Evolutionary conservation across 2,888 invertebrate species (phyloP), one percentile per base, ranked within the genome.

Genomic region (Crossocerus cetratus): DNA sequence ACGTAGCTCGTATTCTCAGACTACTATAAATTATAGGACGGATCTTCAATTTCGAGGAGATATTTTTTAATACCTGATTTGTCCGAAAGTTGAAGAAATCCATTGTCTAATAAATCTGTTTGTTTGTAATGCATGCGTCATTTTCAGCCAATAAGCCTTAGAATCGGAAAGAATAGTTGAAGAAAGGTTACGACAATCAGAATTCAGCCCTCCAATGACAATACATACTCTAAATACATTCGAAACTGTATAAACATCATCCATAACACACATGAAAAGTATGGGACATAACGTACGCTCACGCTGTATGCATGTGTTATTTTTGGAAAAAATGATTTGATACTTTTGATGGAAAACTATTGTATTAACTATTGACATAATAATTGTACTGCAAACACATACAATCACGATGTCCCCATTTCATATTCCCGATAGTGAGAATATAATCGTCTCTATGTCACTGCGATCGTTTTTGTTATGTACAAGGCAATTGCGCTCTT

Each of bases 401-500:
- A 49, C 13, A n/a, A n/a, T 76, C 65, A 58, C 21, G 68, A 74
- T 80, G 72, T 68, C 61, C 68, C 74, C 72, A 72, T 70, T 74
- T 81, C 75, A 60, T 66, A 67, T 59, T 63, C 55, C 62, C 69
- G 58, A 23, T 64, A 76, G 64, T 75, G 70, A 74, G 65, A 71
- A 74, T 80, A 78, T 62, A 63, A 80, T 77, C 70, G 59, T 59
- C 71, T 75, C 72, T 78, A 76, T 68, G 71, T 79, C 71, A 83
- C 71, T 74, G 77, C 69, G 76, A 77, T 81, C 82, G 81, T 76
- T 79, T 79, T 84, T 81, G 67, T 76, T 85, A 86, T 85, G 77
- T 86, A 86, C 86, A 86, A 81, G 79, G 78, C 83, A 79, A 79
- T 83, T 61, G 71, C 78, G 58, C 78, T 75, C 44, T 58, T 49